Percentiles rank a stretch among this genome's conserved stretches.
Conservation (phyloP, 2,888 invertebrate species). For the Mesoligia furuncula region DNA sequence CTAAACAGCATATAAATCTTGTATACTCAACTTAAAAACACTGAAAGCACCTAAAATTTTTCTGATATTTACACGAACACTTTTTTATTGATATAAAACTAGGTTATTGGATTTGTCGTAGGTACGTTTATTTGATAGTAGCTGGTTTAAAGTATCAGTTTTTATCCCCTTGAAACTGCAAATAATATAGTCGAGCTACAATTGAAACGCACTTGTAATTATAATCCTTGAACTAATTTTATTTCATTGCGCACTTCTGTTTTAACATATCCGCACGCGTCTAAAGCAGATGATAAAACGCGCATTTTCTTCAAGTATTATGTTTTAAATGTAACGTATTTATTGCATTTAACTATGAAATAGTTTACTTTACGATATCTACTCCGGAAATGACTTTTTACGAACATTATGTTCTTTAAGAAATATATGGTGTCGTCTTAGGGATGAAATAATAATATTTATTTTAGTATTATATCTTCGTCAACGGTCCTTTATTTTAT, state of each 20-base stretch:
- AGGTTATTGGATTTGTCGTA: constrained; percentile 31
- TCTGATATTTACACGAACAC: constrained; percentile 50
- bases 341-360: constrained; percentile 56
- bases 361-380: constrained; percentile 35
- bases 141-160: background rate
- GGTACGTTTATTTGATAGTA: constrained; percentile 20
- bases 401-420: background rate
- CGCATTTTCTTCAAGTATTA: constrained; percentile 59
- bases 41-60: constrained; percentile 46
- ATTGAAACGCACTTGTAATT: constrained; percentile 5
- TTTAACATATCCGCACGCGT: constrained; percentile 51
- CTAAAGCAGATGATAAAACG: constrained; percentile 19
- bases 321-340: constrained; percentile 52
- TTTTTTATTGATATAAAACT: constrained; percentile 37
- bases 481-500: constrained; percentile 19
- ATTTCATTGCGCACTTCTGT: constrained; percentile 44
- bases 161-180: background rate
- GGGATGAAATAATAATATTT: background rate
- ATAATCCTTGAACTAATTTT: constrained; percentile 32
- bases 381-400: constrained; percentile 13
- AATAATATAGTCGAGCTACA: constrained; percentile 7
- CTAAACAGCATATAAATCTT: constrained; percentile 52
- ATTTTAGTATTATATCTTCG: constrained; percentile 7
- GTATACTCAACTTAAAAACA: constrained; percentile 35
- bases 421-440: background rate